These are phyloP conservation scores for Drepana falcataria DNA, from an alignment of 2,888 invertebrate genomes.

Conservation along the genomic window DNA sequence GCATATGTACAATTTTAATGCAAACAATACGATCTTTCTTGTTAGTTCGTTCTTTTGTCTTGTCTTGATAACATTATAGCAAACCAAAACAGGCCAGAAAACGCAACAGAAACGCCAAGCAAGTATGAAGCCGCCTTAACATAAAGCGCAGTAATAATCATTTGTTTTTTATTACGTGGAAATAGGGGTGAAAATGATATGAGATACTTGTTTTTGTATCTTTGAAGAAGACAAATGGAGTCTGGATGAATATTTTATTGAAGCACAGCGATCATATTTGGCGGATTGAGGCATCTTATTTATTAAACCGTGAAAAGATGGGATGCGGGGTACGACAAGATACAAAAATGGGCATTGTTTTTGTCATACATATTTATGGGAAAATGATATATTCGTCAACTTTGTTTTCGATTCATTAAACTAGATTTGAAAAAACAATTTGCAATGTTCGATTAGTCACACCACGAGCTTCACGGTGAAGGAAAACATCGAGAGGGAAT, in stretches of 20 bases:
- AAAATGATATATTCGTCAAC: neutral
- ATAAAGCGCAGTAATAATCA: conserved; percentile 33
- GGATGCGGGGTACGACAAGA: neutral
- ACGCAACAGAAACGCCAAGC: neutral
- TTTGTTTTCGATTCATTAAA: neutral
- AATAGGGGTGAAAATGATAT: conserved; percentile 40
- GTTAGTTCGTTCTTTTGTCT: too few species aligned
- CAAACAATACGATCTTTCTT: too few species aligned
- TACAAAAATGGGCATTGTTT: neutral
- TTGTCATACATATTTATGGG: neutral
- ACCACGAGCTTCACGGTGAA: too few species aligned
- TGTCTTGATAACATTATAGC: too few species aligned
- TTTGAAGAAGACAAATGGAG: conserved; percentile 35
- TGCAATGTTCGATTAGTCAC: too few species aligned
- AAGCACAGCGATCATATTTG: conserved; percentile 7
- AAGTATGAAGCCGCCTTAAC: conserved; percentile 10
- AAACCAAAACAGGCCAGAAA: too few species aligned
- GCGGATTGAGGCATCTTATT: neutral
- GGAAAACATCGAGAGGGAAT: too few species aligned
- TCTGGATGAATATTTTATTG: conserved; percentile 33
- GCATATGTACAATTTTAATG: too few species aligned
- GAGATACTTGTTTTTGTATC: conserved; percentile 23
- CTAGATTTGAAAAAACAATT: neutral
- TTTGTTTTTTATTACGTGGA: conserved; percentile 52
- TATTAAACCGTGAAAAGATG: conserved; percentile 2